Percentiles rank a stretch among this genome's conserved stretches.
phyloP scores from a whole-genome alignment of 2,113 vertebrate species.

The Ctenodactylus gundi region DNA sequence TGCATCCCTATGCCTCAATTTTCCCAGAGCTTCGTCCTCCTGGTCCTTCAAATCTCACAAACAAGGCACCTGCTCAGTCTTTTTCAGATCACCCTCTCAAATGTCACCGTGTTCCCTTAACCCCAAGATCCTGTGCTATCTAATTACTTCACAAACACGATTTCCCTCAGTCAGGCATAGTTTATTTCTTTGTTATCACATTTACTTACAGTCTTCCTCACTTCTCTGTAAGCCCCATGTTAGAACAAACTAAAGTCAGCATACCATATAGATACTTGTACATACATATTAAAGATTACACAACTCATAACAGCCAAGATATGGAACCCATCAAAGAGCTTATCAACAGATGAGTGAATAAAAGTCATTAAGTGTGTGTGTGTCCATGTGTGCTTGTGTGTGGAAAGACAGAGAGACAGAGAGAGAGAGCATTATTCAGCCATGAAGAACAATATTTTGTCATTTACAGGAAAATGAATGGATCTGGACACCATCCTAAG shows the following conservation, averaged over 20 bases:
- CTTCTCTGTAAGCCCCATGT: not conserved
- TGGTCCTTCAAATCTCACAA: not conserved
- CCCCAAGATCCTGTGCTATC: not conserved
- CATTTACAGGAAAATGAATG: too few relatives aligned
- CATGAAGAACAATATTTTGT: too few relatives aligned
- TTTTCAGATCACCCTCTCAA: not conserved
- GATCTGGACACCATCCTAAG: too few relatives aligned
- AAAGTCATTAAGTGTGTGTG: too few relatives aligned
- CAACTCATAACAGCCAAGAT: too few relatives aligned
- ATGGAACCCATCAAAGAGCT: too few relatives aligned
- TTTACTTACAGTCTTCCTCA: not conserved
- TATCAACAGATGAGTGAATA: too few relatives aligned
- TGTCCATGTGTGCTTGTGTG: too few relatives aligned
- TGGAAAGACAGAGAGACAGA: too few relatives aligned
- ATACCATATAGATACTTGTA: too few relatives aligned
- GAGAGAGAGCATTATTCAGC: too few relatives aligned
- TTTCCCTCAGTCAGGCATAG: not conserved
- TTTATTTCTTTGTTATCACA: not conserved
- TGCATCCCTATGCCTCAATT: not conserved
- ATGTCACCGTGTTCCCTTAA: not conserved
- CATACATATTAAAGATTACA: too few relatives aligned
- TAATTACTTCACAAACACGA: not conserved
- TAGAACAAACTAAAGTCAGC: not conserved
- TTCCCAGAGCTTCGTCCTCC: not conserved
- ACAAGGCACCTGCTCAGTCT: not conserved